Evolutionary conservation across 2,888 invertebrate species (phyloP).

Genomic region (Chirona hameri): DNA sequence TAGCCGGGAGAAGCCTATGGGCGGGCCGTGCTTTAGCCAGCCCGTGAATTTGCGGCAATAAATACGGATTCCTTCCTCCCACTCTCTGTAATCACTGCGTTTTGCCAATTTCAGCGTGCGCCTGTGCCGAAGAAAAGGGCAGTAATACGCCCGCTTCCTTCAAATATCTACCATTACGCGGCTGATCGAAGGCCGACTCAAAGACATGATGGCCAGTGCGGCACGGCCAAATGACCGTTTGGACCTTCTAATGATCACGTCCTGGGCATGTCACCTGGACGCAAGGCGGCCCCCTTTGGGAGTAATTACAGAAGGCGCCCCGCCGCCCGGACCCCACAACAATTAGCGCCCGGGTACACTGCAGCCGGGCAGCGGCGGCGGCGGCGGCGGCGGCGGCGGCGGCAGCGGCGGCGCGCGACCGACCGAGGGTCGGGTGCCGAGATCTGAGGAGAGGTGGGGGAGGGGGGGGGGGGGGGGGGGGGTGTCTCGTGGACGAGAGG

Average conservation of each 20-base stretch:
- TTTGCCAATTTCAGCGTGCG: neutral
- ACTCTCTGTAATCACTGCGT: slow-evolving; percentile 8
- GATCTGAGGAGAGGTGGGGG: too few species aligned
- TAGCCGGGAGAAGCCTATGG: neutral
- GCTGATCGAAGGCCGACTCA: neutral
- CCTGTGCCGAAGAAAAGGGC: neutral
- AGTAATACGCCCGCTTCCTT: neutral
- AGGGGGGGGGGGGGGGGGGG: too few species aligned
- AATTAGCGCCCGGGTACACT: neutral
- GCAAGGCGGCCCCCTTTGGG: neutral
- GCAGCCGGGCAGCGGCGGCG: neutral
- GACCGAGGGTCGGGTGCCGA: neutral
- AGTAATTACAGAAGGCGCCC: neutral
- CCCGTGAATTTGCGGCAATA: neutral
- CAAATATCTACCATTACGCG: neutral
- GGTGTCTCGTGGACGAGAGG: too few species aligned
- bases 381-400: neutral
- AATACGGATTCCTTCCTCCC: neutral
- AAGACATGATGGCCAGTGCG: slow-evolving; percentile 12
- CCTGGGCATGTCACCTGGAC: neutral
- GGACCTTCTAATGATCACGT: slow-evolving; percentile 9
- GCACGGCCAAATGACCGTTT: neutral
- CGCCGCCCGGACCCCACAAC: neutral
- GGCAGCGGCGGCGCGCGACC: neutral
- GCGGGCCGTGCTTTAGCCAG: neutral